A percentile compares a stretch with the other conserved stretches of the same genome.
phyloP scores from a whole-genome alignment of 2,113 vertebrate genomes.

The Scomber scombrus region DNA sequence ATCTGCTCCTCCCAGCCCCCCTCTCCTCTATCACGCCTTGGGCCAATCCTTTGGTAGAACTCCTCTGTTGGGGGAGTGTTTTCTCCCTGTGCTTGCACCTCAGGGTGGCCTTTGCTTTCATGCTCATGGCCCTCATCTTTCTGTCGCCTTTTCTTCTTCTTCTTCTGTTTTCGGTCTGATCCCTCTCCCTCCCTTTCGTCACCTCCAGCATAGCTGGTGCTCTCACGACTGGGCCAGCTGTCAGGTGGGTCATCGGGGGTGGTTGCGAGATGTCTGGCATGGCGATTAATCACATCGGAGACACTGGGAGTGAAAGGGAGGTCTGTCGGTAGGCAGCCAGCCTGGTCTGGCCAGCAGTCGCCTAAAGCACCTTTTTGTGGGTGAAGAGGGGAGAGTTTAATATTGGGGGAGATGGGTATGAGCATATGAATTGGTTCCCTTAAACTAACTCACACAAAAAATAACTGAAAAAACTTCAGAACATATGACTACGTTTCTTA shows the following conservation, averaged over 20 bases:
- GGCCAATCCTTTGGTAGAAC: constrained; percentile 69
- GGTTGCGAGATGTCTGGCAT: constrained; percentile 70
- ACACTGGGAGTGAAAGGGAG: constrained; percentile 85
- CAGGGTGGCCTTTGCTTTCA: constrained; percentile 56
- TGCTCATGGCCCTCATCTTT: constrained; percentile 78
- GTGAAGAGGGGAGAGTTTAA: constrained; percentile 81
- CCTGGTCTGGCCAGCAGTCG: constrained; percentile 76
- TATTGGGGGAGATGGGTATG: constrained; percentile 29
- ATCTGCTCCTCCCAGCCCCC: constrained; percentile 82
- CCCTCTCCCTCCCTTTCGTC: constrained; percentile 80
- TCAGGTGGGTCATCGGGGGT: constrained; percentile 67
- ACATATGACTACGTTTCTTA: neutral
- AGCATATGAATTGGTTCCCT: constrained; percentile 36
- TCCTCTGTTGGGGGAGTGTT: constrained; percentile 61
- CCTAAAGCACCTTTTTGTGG: constrained; percentile 82
- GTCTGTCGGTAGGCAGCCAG: constrained; percentile 71
- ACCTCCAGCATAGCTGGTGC: constrained; percentile 54
- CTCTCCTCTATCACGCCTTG: constrained; percentile 70
- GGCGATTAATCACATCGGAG: constrained; percentile 81
- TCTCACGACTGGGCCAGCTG: constrained; percentile 71
- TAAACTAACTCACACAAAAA: constrained; percentile 18
- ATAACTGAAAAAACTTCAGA: constrained; percentile 3
- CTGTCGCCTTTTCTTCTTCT: constrained; percentile 85
- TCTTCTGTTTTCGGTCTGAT: constrained; percentile 83
- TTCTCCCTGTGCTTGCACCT: constrained; percentile 66